Evolutionary conservation across 2,888 invertebrate genomes (phyloP), one percentile per base, ranked within the genome.

Genomic region (Dynastes maya): DNA sequence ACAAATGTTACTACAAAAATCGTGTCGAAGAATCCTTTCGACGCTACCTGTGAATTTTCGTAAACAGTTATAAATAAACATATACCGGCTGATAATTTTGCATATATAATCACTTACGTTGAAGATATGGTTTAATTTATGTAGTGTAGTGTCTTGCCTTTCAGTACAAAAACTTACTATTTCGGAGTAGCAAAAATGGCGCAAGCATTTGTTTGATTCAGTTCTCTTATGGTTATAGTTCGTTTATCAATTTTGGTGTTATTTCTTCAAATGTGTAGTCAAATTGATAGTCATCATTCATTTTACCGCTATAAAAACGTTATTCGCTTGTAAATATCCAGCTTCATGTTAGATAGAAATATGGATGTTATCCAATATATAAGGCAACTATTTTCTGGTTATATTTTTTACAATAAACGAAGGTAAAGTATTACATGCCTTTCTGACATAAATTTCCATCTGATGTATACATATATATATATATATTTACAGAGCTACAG

Each of bases 131-230:
- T 61, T 61, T 72, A 72, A 13, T 61, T 55, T 13, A 5, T 16
- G 16, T 32, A 55, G 55, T 58, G 16, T 13, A 27, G 27, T 72
- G n/a, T 11, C 27, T 32, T 37, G 22, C 72, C 27, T 32, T 55
- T 13, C 53, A n/a, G 70, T 8, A 53, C 37, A 53, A 53, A 53
- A 53, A n/a, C 16, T 53, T 53, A 61, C 11, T 61, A 32, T 68
- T 22, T 2, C 29, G 27, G 49, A 45, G 16, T 55, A 72, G 16
- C 22, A 22, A 79, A 79, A 77, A 79, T 79, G 79, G 79, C 79
- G 79, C 68, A 72, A 72, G 77, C 79, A 72, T 76, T 79, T 79
- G 77, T 79, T 79, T 79, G 68, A 77, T 65, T 77, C 64, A 51
- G 37, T 51, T 71, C 78, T 55, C 37, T 9, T 37, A 72, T 67